phyloP scores from a whole-genome alignment of 2,888 invertebrate genomes.

The Iphiclides podalirius region DNA sequence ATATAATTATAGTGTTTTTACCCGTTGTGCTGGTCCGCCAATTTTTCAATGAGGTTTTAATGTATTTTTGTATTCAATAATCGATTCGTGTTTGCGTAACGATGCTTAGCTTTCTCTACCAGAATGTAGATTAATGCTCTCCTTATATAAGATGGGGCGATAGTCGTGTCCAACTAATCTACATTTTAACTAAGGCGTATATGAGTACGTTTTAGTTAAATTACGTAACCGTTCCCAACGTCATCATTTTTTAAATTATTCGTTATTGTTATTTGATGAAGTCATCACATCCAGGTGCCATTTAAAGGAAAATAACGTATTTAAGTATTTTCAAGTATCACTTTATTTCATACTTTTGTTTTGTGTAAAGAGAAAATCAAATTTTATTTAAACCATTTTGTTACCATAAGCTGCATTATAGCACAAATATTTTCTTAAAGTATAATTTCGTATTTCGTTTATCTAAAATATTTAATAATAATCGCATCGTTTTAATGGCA shows the following conservation, averaged over 20 bases:
- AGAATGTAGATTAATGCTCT: background rate
- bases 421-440: background rate
- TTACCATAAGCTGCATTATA: background rate
- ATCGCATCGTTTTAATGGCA: background rate
- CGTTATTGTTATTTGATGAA: background rate
- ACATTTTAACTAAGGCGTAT: no score
- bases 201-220: no score
- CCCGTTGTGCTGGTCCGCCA: background rate
- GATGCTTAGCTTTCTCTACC: background rate
- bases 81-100: background rate
- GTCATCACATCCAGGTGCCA: slow-evolving; percentile 8
- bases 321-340: slow-evolving; percentile 2
- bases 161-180: no score
- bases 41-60: background rate
- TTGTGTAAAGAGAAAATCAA: background rate
- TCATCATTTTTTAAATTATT: background rate
- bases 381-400: background rate
- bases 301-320: slow-evolving; percentile 3
- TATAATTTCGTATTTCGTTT: background rate
- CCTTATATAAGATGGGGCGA: background rate
- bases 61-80: slow-evolving; percentile 1
- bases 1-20: slow-evolving; percentile 6
- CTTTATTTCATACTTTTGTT: background rate
- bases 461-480: background rate
- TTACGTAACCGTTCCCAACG: no score